phyloP scores from a whole-genome alignment of 35 echinoderm and acorn worm species.

The Hemicentrotus pulcherrimus region DNA sequence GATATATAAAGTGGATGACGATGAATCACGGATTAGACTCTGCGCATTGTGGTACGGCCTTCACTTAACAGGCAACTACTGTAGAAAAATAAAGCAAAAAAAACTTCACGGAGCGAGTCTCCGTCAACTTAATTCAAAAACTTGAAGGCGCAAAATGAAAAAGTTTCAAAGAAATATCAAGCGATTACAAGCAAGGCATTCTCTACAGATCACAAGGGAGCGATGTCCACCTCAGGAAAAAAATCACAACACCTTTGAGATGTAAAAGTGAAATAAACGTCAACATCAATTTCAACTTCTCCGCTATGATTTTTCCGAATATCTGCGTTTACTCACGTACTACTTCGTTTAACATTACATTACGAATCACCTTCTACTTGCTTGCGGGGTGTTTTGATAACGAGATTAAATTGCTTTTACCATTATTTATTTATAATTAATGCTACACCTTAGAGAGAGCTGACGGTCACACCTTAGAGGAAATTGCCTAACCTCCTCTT shows the following conservation, averaged over 20 bases:
- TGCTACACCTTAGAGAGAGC: neutral
- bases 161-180: too few relatives aligned
- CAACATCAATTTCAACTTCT: neutral
- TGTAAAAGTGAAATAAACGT: neutral
- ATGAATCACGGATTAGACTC: too few relatives aligned
- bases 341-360: neutral
- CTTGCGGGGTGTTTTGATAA: neutral
- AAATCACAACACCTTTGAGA: neutral
- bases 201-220: too few relatives aligned
- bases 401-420: constrained; percentile 13
- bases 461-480: neutral
- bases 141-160: too few relatives aligned
- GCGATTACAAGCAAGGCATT: too few relatives aligned
- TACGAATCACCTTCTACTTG: neutral
- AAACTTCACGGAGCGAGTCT: too few relatives aligned
- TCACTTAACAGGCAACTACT: too few relatives aligned
- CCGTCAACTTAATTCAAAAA: too few relatives aligned
- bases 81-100: too few relatives aligned
- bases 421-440: constrained; percentile 16
- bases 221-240: too few relatives aligned
- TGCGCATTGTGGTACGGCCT: too few relatives aligned
- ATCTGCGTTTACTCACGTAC: neutral
- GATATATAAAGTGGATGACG: too few relatives aligned
- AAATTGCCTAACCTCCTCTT: neutral
- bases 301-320: neutral